These are phyloP conservation scores for Epiblema foenella DNA, from an alignment of 2,888 invertebrate species.

Conservation along the genomic window DNA sequence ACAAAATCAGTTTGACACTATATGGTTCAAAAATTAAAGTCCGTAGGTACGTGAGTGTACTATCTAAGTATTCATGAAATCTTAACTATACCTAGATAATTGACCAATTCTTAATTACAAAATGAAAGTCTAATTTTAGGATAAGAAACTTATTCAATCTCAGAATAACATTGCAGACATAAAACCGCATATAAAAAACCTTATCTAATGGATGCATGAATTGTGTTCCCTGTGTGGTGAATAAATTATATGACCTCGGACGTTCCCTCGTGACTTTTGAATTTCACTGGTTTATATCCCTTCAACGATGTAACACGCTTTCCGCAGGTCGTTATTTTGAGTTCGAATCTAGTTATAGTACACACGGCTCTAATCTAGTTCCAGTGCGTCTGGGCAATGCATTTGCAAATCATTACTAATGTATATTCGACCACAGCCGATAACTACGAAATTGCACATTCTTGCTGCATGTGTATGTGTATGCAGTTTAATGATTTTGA, in stretches of 20 bases:
- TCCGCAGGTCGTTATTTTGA: conserved; percentile 33
- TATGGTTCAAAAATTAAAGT: no score
- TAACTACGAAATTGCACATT: conserved; percentile 4
- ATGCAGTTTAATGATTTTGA: neutral
- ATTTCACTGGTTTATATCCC: conserved; percentile 25
- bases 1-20: no score
- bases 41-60: no score
- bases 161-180: neutral
- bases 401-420: conserved; percentile 16
- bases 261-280: conserved; percentile 19
- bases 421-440: conserved; percentile 2
- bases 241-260: conserved; percentile 30
- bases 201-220: conserved; percentile 26
- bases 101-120: neutral
- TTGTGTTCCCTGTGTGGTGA: conserved; percentile 16
- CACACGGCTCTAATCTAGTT: conserved; percentile 4
- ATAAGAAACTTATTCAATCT: no score
- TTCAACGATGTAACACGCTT: conserved; percentile 9
- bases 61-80: no score
- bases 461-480: neutral
- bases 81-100: no score
- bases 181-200: neutral
- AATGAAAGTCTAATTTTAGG: neutral
- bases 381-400: conserved; percentile 15
- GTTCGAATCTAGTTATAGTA: conserved; percentile 25